phyloP scores from a whole-genome alignment of 2,113 vertebrate genomes.

The Vireo altiloquus region DNA sequence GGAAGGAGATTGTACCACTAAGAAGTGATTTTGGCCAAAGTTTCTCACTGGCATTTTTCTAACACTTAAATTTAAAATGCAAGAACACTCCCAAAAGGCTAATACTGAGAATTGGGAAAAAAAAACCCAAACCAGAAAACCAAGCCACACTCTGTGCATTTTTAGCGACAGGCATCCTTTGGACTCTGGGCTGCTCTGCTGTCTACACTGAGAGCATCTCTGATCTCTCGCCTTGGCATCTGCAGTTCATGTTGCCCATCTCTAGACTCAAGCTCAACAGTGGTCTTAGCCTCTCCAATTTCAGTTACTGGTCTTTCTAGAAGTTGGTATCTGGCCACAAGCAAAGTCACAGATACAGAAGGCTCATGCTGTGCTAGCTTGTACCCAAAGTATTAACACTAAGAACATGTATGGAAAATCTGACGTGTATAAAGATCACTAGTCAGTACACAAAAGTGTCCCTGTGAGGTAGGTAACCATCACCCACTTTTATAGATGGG shows the following conservation, averaged over 20 bases:
- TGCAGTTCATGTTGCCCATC: not conserved
- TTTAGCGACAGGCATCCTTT: not conserved
- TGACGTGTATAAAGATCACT: not conserved
- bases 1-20: not conserved
- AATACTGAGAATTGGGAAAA: not conserved
- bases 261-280: not conserved
- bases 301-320: not conserved
- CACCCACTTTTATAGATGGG: conserved; percentile 27
- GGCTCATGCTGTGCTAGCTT: not conserved
- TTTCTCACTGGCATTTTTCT: conserved; percentile 1
- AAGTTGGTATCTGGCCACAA: not conserved
- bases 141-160: not conserved
- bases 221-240: not conserved
- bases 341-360: not conserved
- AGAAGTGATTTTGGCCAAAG: not conserved
- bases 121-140: not conserved
- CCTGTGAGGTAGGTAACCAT: conserved; percentile 38
- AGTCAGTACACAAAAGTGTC: not conserved
- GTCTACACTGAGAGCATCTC: not conserved
- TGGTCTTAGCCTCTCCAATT: not conserved
- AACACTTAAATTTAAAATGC: not conserved
- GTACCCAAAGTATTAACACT: not conserved
- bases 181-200: not conserved
- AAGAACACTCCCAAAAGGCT: conserved; percentile 40
- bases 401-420: not conserved